A percentile compares a stretch with the other conserved stretches of the same genome.
Conservation (phyloP, 1,140 invertebrate genomes). For the Nymphalis io region DNA sequence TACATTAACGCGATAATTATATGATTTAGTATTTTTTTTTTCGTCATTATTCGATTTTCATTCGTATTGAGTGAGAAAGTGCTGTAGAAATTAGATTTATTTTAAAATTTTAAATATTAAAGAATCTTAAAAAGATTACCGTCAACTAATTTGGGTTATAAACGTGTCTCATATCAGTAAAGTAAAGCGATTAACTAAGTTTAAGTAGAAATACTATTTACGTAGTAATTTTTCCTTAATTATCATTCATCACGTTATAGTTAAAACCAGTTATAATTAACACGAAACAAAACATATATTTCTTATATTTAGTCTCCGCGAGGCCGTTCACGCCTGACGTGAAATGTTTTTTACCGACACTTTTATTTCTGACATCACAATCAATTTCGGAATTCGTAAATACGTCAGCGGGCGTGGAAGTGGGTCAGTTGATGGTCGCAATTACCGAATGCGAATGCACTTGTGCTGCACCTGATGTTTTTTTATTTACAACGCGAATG, state of each 20-base stretch:
- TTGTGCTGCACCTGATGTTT: neutral
- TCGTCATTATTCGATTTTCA: too few species aligned
- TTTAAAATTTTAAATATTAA: neutral
- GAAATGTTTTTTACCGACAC: neutral
- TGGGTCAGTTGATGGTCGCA: slow-evolving; percentile 4
- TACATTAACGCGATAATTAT: too few species aligned
- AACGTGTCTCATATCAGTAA: slow-evolving; percentile 10
- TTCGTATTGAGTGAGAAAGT: too few species aligned
- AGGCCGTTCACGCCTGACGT: neutral
- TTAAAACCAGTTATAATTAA: slow-evolving; percentile 17
- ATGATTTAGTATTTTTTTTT: too few species aligned
- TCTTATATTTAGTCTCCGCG: neutral
- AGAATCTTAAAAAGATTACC: neutral
- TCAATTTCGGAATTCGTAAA: neutral
- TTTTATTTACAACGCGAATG: neutral
- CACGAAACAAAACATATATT: slow-evolving; percentile 7
- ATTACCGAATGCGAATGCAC: neutral
- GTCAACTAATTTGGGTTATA: neutral
- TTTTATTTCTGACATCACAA: slow-evolving; percentile 3
- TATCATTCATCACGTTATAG: slow-evolving; percentile 17
- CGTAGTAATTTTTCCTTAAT: slow-evolving; percentile 15
- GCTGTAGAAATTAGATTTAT: neutral
- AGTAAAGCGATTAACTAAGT: neutral
- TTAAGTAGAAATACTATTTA: slow-evolving; percentile 13
- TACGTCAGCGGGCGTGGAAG: neutral